Conservation (phyloP, 2,888 invertebrate genomes). For the Temnothorax rugatulus region DNA sequence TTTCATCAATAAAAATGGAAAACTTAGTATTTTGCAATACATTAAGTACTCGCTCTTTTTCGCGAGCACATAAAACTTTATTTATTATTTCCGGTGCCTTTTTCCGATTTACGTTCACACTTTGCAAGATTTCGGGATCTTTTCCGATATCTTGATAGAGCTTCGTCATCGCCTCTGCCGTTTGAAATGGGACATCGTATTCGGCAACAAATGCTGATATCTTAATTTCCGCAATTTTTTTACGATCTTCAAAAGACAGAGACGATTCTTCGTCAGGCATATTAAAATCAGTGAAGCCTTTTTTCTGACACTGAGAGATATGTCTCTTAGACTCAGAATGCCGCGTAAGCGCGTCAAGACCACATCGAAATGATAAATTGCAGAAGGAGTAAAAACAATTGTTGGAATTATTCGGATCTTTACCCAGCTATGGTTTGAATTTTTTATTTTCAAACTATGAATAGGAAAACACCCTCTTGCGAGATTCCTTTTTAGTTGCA, state of each 20-base stretch:
- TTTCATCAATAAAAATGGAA: too few relatives aligned
- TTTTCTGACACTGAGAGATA: background rate
- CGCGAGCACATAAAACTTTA: background rate
- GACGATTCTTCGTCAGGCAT: background rate
- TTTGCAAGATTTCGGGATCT: background rate
- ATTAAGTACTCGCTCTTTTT: background rate
- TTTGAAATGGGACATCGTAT: background rate
- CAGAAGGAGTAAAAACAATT: slow-evolving; percentile 15
- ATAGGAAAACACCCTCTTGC: background rate
- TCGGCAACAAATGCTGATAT: background rate
- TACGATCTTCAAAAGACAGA: slow-evolving; percentile 1
- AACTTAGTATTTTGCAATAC: background rate
- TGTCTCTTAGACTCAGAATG: background rate
- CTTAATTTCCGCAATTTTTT: background rate
- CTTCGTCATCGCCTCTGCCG: background rate
- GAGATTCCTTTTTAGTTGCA: background rate
- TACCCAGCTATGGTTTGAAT: background rate
- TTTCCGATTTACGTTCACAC: background rate
- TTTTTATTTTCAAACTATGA: background rate
- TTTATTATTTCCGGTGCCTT: background rate
- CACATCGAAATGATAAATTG: background rate
- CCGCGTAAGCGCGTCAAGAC: background rate
- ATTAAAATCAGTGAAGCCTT: background rate
- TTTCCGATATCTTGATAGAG: background rate
- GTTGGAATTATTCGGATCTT: background rate